Conservation (phyloP, 2,888 invertebrate species). For the Pyrrhosoma nymphula region DNA sequence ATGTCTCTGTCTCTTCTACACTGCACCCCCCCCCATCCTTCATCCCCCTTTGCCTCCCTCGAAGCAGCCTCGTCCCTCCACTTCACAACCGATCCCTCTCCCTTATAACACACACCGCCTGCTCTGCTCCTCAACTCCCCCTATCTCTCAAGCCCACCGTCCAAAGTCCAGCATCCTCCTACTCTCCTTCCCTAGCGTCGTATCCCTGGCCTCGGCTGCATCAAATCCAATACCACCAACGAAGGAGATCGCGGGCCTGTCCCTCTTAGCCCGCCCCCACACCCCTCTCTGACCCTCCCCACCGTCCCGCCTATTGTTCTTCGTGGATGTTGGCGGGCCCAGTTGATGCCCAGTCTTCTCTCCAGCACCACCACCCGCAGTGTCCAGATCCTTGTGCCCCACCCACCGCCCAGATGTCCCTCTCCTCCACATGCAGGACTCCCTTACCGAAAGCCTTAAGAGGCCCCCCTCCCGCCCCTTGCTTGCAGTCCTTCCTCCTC, state of each 20-base stretch:
- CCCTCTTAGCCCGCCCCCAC: background rate
- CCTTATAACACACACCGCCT: background rate
- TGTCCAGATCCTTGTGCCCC: background rate
- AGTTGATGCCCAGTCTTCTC: background rate
- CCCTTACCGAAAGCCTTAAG: background rate
- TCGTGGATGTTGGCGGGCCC: conserved; percentile 15
- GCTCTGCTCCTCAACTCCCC: too few species aligned
- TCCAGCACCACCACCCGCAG: background rate
- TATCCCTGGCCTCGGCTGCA: background rate
- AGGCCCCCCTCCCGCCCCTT: background rate
- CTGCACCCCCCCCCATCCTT: background rate
- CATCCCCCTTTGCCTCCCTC: background rate
- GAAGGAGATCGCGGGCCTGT: background rate
- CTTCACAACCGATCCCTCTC: background rate
- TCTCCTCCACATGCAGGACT: background rate
- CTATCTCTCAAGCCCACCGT: background rate
- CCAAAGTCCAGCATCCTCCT: background rate
- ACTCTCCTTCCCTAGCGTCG: background rate
- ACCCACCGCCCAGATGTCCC: background rate
- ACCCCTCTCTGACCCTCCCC: too few species aligned
- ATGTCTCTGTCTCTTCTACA: background rate
- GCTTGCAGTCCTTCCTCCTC: background rate
- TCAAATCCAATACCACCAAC: conserved; percentile 49
- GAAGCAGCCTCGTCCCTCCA: background rate
- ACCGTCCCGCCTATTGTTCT: background rate